Evolutionary conservation across 2,113 vertebrate species (phyloP).

Genomic region (Trichechus manatus): DNA sequence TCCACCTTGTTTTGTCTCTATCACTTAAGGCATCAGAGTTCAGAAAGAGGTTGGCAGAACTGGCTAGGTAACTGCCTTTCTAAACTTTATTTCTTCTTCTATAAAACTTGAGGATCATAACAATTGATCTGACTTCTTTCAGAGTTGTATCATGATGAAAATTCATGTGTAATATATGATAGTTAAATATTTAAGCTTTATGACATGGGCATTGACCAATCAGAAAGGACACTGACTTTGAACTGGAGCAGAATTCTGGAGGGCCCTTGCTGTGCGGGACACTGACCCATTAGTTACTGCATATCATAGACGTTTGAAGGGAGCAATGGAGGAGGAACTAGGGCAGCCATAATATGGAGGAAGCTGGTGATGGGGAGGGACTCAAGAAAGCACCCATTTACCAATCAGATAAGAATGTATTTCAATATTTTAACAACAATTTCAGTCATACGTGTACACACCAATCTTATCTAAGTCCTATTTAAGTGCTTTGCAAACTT

Average conservation of each 20-base stretch:
- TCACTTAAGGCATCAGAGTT: not conserved
- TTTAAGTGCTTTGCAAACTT: not conserved
- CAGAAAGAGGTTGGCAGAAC: not conserved
- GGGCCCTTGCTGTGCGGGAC: not conserved
- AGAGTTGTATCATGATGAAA: not conserved
- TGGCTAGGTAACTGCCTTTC: not conserved
- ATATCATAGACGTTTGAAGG: not conserved
- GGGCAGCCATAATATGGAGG: not conserved
- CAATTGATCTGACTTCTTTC: not conserved
- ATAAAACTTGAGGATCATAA: not conserved
- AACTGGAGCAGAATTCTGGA: not conserved
- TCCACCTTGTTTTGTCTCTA: not conserved
- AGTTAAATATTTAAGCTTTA: not conserved
- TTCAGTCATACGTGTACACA: not conserved
- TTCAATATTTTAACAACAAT: constrained; percentile 1
- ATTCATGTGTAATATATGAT: not conserved
- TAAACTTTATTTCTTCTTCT: not conserved
- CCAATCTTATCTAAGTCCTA: not conserved
- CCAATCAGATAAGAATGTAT: not conserved
- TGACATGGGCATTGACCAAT: not conserved
- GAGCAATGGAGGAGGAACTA: not conserved
- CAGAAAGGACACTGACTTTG: not conserved
- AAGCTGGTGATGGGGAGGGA: not conserved
- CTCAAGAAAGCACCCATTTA: not conserved
- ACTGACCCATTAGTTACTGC: not conserved